Evolutionary conservation across 2,113 vertebrate genomes (phyloP), one percentile per base, ranked within the genome.

Genomic region (Sigmodon hispidus): DNA sequence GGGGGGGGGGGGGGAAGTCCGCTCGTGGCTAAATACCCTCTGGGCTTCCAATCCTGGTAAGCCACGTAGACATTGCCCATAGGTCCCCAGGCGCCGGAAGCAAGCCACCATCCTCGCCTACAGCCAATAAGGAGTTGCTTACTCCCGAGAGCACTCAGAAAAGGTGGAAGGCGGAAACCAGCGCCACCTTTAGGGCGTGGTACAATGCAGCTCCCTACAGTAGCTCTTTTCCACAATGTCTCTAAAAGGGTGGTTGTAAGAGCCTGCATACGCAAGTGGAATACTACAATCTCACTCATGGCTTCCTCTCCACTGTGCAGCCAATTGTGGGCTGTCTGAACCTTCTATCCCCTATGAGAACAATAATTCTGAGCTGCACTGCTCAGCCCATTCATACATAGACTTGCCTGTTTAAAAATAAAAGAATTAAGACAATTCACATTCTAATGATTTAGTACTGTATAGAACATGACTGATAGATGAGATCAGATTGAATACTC

Each of bases 351-450:
- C 22, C 63, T 36, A 10, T 12, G 57, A 87, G 17, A 75, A 80
- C 57, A 52, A n/a, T 36, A 40, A 55, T 19, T 43, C 11, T 55
- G 43, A 55, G 4, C 34, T 22, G 34, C 21, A 7, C 52, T 40
- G 50, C 77, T 63, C 67, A 59, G 21, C 61, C 55, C 93, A 91
- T 34, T 16, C 89, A 80, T 70, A 50, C 36, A 57, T 24, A 80
- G 40, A 90, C 76, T 90, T 90, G 7, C 48, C 61, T 73, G 65
- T 57, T 52, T 80, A 72, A 81, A 88, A 81, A 85, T 31, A 40
- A 91, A 87, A 85, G 45, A 73, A 91, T 88, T 90, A 34, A 86
- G 17, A 45, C 24, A 94, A 90, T 90, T 55, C 34, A n/a, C 36
- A 50, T 77, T 93, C 22, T 94, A 69, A 45, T 92, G 87, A 90